A percentile compares a stretch with the other conserved stretches of the same genome.
These are phyloP conservation scores for Sphaeramia orbicularis DNA, from an alignment of 2,797 vertebrate species.

Conservation along the genomic window DNA sequence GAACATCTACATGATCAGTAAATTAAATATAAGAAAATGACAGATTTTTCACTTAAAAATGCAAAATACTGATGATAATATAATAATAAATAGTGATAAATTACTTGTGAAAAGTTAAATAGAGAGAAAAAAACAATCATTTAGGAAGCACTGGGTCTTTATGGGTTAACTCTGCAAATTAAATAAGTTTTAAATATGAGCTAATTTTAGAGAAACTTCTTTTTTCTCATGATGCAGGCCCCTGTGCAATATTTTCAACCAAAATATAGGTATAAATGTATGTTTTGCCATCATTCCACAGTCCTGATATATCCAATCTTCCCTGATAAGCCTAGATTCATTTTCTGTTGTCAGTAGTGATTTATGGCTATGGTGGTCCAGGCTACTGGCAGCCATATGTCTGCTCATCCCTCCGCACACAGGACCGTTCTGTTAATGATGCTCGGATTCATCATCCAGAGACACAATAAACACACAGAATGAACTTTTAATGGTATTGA, in stretches of 20 bases:
- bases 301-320: conserved; percentile 52
- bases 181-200: too few relatives aligned
- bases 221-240: background rate
- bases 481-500: conserved; percentile 66
- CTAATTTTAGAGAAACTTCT: background rate
- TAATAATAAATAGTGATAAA: too few relatives aligned
- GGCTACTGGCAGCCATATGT: conserved; percentile 71
- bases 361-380: conserved; percentile 66
- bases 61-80: too few relatives aligned
- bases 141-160: too few relatives aligned
- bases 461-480: conserved; percentile 59
- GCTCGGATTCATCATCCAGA: conserved; percentile 67
- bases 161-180: too few relatives aligned
- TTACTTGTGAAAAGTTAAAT: too few relatives aligned
- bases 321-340: conserved; percentile 68
- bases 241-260: conserved; percentile 31
- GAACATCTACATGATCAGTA: too few relatives aligned
- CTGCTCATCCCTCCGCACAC: conserved; percentile 47
- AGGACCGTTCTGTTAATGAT: conserved; percentile 56
- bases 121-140: background rate
- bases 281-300: conserved; percentile 39
- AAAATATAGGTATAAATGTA: conserved; percentile 38
- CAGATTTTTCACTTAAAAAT: too few relatives aligned
- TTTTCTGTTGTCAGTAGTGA: conserved; percentile 76
- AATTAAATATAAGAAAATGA: too few relatives aligned